Conservation (phyloP, 2,888 invertebrate genomes). For the Caenorhabditis becei region DNA sequence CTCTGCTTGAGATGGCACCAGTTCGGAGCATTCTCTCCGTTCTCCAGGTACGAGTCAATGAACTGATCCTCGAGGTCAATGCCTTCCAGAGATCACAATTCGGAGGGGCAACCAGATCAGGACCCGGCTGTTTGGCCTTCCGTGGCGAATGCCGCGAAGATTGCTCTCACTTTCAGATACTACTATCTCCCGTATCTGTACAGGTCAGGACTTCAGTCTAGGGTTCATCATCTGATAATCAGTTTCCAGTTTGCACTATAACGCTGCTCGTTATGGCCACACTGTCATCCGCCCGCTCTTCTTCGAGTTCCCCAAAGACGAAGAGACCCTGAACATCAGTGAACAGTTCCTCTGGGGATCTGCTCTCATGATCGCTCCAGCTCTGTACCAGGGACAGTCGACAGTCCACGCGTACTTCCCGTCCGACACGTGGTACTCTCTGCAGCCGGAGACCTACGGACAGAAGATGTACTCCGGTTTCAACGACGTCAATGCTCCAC, state of each 20-base stretch:
- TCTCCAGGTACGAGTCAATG: conserved; percentile 61
- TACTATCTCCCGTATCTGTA: conserved; percentile 73
- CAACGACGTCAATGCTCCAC: conserved; percentile 71
- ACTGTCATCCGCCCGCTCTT: conserved; percentile 77
- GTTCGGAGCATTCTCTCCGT: conserved; percentile 78
- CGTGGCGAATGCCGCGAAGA: conserved; percentile 70
- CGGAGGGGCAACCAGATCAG: conserved; percentile 61
- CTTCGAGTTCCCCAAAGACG: conserved; percentile 77
- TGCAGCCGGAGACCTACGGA: conserved; percentile 72
- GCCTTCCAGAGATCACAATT: conserved; percentile 67
- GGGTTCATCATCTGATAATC: neutral
- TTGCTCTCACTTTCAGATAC: conserved; percentile 72
- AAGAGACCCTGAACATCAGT: conserved; percentile 62
- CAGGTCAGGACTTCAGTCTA: conserved; percentile 43
- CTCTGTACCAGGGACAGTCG: conserved; percentile 65
- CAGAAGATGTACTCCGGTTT: conserved; percentile 66
- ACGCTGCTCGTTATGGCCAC: conserved; percentile 69
- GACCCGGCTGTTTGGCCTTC: conserved; percentile 75
- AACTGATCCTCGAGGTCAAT: neutral
- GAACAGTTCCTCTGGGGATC: conserved; percentile 78
- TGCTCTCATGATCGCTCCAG: conserved; percentile 77
- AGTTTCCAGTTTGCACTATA: conserved; percentile 72
- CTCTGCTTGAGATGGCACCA: conserved; percentile 86
- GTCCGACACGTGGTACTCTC: conserved; percentile 81
- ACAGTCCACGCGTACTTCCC: conserved; percentile 82